Base-by-base conservation (phyloP, 2,113 vertebrate species). In the Etheostoma cragini region DNA sequence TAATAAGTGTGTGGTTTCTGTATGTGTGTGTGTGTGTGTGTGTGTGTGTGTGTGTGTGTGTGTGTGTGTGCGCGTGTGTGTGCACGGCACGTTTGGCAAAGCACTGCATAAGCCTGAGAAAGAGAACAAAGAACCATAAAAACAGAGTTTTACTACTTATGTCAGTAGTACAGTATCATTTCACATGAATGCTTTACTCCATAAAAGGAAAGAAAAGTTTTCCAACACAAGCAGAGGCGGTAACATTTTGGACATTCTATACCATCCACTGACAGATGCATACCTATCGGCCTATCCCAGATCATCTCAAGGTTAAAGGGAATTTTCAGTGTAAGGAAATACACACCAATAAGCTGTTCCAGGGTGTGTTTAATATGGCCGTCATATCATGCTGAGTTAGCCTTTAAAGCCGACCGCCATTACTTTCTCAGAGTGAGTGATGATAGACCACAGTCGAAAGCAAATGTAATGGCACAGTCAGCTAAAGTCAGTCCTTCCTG, bases 321-420 rank as follows among this genome's bases (percentile, higher is more conserved):
- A 74, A 49, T 78, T 87, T 75, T 87, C 45, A n/a, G 62, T 46
- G 61, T 78, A 88, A 85, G 71, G 63, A 21, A 78, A 86, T 82
- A 60, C 35, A 72, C 45, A 61, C 71, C 42, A 21, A 16, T 24
- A 49, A 60, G 71, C 87, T 80, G 82, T 72, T 82, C 80, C 72
- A 69, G 70, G 71, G 61, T 89, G 82, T 88, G 84, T 89, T 89
- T 87, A 90, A 88, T 77, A 78, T 78, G 87, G 84, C 57, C 26
- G 47, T 85, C 42, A 24, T 78, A 84, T 90, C 89, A 80, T 80
- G 89, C 89, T 84, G 91, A 93, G 91, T 88, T 88, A 79, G 89
- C 84, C 90, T 89, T 85, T 87, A 87, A 85, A 90, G 87, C 71
- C 33, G 0, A 67, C 84, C 75, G 77, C 91, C 79, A 81, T 85